Conservation (phyloP, 53 echinoderm and acorn worm species). For the Holothuria leucospilota region DNA sequence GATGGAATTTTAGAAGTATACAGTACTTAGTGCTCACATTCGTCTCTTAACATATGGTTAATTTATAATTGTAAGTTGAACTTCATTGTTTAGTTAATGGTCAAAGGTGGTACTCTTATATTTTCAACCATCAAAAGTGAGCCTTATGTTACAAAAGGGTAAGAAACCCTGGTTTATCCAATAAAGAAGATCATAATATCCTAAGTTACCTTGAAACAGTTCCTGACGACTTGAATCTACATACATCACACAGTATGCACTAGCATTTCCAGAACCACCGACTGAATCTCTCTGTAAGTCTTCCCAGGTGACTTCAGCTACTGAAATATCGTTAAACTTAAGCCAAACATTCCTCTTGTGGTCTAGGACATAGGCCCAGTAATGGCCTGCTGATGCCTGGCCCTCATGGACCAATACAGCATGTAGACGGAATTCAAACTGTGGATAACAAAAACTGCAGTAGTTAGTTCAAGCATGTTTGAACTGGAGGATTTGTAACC, state of each 20-base stretch:
- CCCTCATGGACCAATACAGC: slow-evolving; percentile 98
- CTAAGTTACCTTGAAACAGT: slow-evolving; percentile 83
- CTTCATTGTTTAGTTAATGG: too few relatives aligned
- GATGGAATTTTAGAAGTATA: too few relatives aligned
- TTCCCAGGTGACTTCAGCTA: slow-evolving; percentile 75
- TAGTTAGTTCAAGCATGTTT: too few relatives aligned
- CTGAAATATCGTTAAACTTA: slow-evolving; percentile 95
- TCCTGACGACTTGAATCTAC: slow-evolving; percentile 82
- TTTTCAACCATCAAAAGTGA: too few relatives aligned
- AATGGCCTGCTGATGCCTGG: slow-evolving; percentile 94
- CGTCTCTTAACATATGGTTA: too few relatives aligned
- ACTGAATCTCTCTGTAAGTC: slow-evolving; percentile 90
- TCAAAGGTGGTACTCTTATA: too few relatives aligned
- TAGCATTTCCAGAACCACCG: slow-evolving; percentile 88
- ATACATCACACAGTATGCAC: slow-evolving; percentile 99
- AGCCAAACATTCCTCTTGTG: slow-evolving; percentile 89
- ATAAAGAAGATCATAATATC: not conserved
- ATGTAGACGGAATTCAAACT: slow-evolving; percentile 88
- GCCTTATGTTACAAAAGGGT: too few relatives aligned
- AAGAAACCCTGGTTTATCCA: too few relatives aligned
- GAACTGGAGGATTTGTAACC: too few relatives aligned
- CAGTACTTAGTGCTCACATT: too few relatives aligned
- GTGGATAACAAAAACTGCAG: not conserved
- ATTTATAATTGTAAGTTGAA: too few relatives aligned
- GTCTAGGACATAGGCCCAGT: slow-evolving; percentile 95